phyloP scores from a whole-genome alignment of 2,113 vertebrate species.

The Paedocypris sp. region DNA sequence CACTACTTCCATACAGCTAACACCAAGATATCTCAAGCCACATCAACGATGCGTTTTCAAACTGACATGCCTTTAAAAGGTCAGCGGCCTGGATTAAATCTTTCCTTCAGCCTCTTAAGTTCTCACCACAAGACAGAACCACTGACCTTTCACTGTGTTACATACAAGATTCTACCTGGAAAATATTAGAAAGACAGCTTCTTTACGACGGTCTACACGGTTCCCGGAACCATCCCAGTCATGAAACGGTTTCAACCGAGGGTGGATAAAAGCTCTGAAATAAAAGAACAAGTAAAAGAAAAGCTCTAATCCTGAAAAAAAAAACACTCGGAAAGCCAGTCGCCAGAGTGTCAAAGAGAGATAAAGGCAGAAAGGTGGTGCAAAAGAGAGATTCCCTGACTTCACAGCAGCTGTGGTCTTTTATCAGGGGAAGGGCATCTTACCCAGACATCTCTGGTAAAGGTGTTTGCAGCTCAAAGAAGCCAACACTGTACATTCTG shows the following conservation, averaged over 20 bases:
- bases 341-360: conserved; percentile 43
- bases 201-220: background rate
- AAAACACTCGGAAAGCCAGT: conserved; percentile 34
- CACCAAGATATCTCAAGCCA: background rate
- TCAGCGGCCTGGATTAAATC: conserved; percentile 16
- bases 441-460: conserved; percentile 50
- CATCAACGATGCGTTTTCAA: background rate
- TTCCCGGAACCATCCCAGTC: background rate
- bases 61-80: conserved; percentile 16
- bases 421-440: conserved; percentile 52
- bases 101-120: background rate
- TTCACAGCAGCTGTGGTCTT: conserved; percentile 18
- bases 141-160: conserved; percentile 16
- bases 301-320: conserved; percentile 48
- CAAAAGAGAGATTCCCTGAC: conserved; percentile 34
- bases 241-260: background rate
- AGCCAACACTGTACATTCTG: conserved; percentile 58
- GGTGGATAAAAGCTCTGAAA: background rate
- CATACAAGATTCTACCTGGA: conserved; percentile 7
- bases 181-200: background rate
- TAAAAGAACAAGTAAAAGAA: background rate
- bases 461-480: conserved; percentile 48
- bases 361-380: conserved; percentile 22
- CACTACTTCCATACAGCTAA: background rate
- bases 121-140: background rate